These are phyloP conservation scores for Acanthochromis polyacanthus DNA, from an alignment of 2,113 vertebrate species.

Conservation along the genomic window DNA sequence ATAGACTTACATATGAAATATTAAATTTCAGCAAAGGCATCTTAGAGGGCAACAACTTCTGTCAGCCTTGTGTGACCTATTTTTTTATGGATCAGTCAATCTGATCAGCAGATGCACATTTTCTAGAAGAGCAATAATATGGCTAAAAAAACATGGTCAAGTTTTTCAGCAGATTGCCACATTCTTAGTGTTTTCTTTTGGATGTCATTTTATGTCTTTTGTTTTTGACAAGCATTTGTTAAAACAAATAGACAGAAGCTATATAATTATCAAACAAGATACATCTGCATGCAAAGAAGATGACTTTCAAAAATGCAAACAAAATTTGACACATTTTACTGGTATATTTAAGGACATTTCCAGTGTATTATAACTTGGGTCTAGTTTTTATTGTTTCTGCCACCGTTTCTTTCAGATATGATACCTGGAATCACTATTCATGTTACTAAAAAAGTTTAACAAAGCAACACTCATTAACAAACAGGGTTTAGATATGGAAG, in stretches of 20 bases:
- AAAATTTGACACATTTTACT: neutral
- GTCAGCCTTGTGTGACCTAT: too few relatives aligned
- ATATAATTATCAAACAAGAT: neutral
- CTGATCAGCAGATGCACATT: too few relatives aligned
- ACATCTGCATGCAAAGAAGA: slow-evolving; percentile 2
- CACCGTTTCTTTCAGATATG: neutral
- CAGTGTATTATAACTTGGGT: neutral
- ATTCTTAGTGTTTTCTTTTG: neutral
- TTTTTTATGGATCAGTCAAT: too few relatives aligned
- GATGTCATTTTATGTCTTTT: neutral
- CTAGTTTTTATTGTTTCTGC: neutral
- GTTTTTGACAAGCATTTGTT: neutral
- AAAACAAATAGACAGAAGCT: neutral
- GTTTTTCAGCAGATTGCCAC: neutral
- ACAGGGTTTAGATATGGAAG: neutral
- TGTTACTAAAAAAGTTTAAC: neutral
- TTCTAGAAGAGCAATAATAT: too few relatives aligned
- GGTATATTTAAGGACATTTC: neutral
- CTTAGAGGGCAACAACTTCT: too few relatives aligned
- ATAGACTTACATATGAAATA: too few relatives aligned
- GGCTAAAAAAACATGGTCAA: neutral
- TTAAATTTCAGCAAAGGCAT: too few relatives aligned
- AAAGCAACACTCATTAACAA: neutral
- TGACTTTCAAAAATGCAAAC: neutral
- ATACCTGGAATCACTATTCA: neutral